phyloP scores from a whole-genome alignment of 1,140 invertebrate genomes.

The Meloidogyne hapla region DNA sequence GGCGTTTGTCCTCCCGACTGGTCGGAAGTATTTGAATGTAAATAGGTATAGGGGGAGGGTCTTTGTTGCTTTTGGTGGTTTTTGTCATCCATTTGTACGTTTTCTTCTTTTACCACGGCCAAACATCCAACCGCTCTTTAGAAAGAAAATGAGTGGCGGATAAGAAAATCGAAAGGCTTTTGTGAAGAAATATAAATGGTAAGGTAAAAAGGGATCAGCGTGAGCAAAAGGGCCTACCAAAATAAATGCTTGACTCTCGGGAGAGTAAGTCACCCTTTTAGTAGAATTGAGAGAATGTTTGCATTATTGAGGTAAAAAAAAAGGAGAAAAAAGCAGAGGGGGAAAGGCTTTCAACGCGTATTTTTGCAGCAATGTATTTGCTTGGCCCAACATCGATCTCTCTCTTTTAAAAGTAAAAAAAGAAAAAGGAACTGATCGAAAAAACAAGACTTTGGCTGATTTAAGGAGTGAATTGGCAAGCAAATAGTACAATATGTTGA shows the following conservation, averaged over 20 bases:
- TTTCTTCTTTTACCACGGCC: background rate
- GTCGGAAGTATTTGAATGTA: background rate
- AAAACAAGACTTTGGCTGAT: background rate
- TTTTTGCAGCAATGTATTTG: slow-evolving; percentile 12
- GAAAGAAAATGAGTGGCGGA: slow-evolving; percentile 1
- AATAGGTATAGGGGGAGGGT: background rate
- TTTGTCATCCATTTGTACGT: slow-evolving; percentile 5
- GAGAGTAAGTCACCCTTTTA: background rate
- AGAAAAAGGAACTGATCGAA: background rate
- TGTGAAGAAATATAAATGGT: background rate
- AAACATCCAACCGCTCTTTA: background rate
- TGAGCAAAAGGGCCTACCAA: slow-evolving; percentile 3
- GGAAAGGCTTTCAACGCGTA: background rate
- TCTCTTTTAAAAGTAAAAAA: background rate
- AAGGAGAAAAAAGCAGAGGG: background rate
- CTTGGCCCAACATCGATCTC: background rate
- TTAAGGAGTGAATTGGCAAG: slow-evolving; percentile 3
- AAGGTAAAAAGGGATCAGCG: background rate
- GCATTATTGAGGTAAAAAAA: slow-evolving; percentile 5
- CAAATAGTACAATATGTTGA: background rate
- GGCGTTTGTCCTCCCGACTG: background rate
- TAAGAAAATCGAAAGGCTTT: background rate
- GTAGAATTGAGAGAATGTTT: background rate
- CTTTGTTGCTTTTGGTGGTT: background rate
- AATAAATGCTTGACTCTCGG: background rate